Evolutionary conservation across 23 tunicate species (phyloP), one percentile per base, ranked within the genome.

Genomic region (Trididemnum nubilum): DNA sequence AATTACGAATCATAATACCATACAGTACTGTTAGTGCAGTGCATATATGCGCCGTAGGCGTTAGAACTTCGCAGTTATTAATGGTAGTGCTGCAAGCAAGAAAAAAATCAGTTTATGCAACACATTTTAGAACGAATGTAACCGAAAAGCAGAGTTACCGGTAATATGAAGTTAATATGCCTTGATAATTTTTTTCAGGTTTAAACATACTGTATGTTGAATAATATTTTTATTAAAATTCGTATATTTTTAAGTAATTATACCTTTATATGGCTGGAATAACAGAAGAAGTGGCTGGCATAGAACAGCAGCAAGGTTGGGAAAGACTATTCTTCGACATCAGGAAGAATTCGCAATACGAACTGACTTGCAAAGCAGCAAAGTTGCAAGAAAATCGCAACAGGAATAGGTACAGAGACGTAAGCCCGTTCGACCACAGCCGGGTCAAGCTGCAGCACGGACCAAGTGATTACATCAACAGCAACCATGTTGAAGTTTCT

Each of bases 401-500:
- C 28, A 81, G 90, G 31, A 96, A 96, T 49, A 72, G 99, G 12
- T 96, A 96, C 51, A 64, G 94, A 0, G 99, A 96, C 70, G 99
- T 96, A 65, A 85, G 90, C 63, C 96, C 94, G 26, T 96, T 65
- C 64, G 99, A 96, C 82, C 99, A 96, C 90, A 83, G 89, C 58
- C 66, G 99, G 19, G 99, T 96, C 0, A 84, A 87, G 82, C 85
- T 96, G 23, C 19, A 39, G 0, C 78, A 77, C 0, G 87, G 86
- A 2, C 87, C 85, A 37, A 96, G 85, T 80, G 97, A 96, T 72
- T 96, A 96, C 79, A 91, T 96, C 71, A 96, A 96, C 75, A 83
- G 90, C 33, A 76, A 76, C 65, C 76, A 83, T n/a, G 86, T 92
- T 24, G 85, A 87, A 27, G 83, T 90, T 2, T 60, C 81, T 0